Base-by-base conservation (phyloP, 2,113 vertebrate species). In the Piaya cayana region DNA sequence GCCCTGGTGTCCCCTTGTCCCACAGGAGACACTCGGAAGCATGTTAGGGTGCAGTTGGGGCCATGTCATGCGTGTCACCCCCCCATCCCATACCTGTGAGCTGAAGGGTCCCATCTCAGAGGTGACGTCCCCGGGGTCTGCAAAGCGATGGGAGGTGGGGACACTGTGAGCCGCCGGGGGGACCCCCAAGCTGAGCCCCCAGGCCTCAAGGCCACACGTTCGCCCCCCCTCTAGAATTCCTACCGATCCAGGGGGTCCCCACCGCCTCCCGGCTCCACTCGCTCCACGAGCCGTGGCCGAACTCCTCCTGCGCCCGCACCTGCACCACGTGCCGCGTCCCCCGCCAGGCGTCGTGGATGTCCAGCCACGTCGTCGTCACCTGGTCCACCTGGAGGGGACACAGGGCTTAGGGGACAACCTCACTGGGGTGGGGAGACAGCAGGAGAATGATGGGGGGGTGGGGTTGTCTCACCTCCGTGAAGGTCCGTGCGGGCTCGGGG, bases 201-300 rank as follows among this genome's bases (percentile, higher is more conserved):
- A 9, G 2, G 12, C 19, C 79, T 11, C 12, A 6, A 49, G 36
- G 18, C 43, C 47, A 30, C 30, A 1, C 0, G 5, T 12, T 12
- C 39, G 9, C 43, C 43, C 27, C 37, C 11, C 20, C 30, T 21
- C 50, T n/a, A n/a, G n/a, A 26, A 15, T 15, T 14, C 49, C 8
- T 88, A 98, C 98, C 98, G 97, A 84, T 96, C 98, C 98, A 98
- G 1, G 98, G 98, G 6, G 56, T 79, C 12, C 97, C 97, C 3
- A 21, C 42, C 1, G 39, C 96, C 86, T 97, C 97, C 1, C 7
- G 83, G 94, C 98, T 98, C 98, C 98, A 98, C 20, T 94, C 88
- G 1, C 98, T 98, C 98, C 98, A 98, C 0, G 9, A 1, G 1
- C 97, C 98, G 0, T 91, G 90, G 13, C 92, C 89, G 0, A 98